Evolutionary conservation across 1,140 invertebrate genomes (phyloP), one percentile per base, ranked within the genome.

Genomic region (Drosophila saltans): DNA sequence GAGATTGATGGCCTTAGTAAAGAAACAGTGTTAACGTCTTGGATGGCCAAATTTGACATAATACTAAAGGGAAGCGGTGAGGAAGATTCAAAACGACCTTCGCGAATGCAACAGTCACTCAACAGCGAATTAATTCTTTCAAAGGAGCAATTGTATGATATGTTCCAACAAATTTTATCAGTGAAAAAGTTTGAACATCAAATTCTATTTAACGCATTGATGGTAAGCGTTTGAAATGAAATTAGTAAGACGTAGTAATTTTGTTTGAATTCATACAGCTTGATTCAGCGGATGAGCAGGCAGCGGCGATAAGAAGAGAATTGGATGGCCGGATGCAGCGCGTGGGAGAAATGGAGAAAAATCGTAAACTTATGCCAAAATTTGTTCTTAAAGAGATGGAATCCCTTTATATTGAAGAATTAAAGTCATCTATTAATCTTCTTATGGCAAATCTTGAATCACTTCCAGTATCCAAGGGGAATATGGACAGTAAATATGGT

Each of bases 361-460:
- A 99, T 92, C 96, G 98, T 78, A 98, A 98, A 93, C 93, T 99
- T 75, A 98, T 99, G 96, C 99, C 99, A 72, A 98, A 98, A 93
- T 99, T 99, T 95, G 98, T 99, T 62, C 94, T 99, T 61, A 99
- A 99, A 95, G 99, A 99, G 94, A 99, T 99, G 99, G 99, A 99
- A 94, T 98, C 97, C 56, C 95, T 99, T 85, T 99, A 99, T 94
- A 97, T 99, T 75, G 99, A 99, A 94, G 99, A 99, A 93, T 94
- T 99, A 72, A 98, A 99, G 93, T 96, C 98, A 73, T 98, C 98
- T 72, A 99, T 99, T 93, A 99, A 99, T 93, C 94, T 98, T 71
- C 94, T 99, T 79, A 99, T 99, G 97, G 97, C 97, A 61, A 99
- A 99, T 95, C 94, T 99, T 91, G 99, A 99, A 94, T 99, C 98